Evolutionary conservation across 2,113 vertebrate species (phyloP), one percentile per base, ranked within the genome.

Genomic region (Hystrix cristata): DNA sequence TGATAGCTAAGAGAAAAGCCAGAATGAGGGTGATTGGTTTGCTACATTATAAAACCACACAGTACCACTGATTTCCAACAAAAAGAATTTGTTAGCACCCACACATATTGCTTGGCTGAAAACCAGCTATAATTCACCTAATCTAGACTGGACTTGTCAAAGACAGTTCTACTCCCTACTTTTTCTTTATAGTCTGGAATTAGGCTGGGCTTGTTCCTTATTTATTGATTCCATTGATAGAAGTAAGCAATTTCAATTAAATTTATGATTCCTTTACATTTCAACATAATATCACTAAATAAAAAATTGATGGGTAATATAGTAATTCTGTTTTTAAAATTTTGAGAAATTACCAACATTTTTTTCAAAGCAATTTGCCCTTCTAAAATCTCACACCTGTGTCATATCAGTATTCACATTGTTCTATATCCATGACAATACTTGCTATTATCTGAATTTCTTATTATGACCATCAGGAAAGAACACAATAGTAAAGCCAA

Each of bases 231-330:
- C 16, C 2, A 60, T 51, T 55, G 14, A 55, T 25, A 90, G 51
- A 91, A 89, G 29, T 57, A n/a, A 59, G 57, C 6, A 53, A 80
- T 43, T 12, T 25, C 19, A 90, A 72, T 7, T n/a, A 90, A 67
- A 14, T 2, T 74, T 46, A 67, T 46, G 48, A 27, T 95, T 81
- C 21, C 18, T 69, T 60, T 88, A 2, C 2, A 12, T 86, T 27
- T 95, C 72, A 95, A 90, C 51, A 67, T 74, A 53, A 9, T 67
- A 51, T 29, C 85, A n/a, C 59, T 16, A 76, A 93, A 82, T 67
- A 34, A 23, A 90, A 67, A 67, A n/a, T 92, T 55, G 6, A 21
- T 31, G 5, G 18, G 19, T 79, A 43, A 34, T 59, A 57, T 51
- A n/a, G 8, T 64, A 83, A 69, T 64, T 78, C n/a, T 76, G 14